phyloP scores from a whole-genome alignment of 64 coral and sea anemone genomes.

The Porites lutea region DNA sequence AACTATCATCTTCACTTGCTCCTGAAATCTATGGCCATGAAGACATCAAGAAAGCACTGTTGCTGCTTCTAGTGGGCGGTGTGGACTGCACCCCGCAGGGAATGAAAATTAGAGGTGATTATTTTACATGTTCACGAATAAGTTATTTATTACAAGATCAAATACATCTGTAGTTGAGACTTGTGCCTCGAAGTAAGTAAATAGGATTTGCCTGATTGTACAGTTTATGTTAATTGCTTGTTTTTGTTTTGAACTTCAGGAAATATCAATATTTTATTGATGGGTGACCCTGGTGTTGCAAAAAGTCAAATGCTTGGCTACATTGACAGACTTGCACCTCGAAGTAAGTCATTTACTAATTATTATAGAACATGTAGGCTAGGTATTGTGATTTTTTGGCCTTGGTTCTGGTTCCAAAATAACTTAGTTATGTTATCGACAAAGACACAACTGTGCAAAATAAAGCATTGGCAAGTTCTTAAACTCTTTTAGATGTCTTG shows the following conservation, averaged over 20 bases:
- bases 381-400: too few relatives aligned
- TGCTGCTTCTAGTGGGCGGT: conserved; percentile 93
- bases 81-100: conserved; percentile 97
- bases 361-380: too few relatives aligned
- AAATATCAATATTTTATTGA: conserved; percentile 94
- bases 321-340: conserved; percentile 91
- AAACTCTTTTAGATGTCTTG: too few relatives aligned
- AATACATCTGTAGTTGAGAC: too few relatives aligned
- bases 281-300: conserved; percentile 99
- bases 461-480: too few relatives aligned
- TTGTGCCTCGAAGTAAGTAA: too few relatives aligned
- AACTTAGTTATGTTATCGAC: too few relatives aligned
- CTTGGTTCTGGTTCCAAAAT: too few relatives aligned
- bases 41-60: conserved; percentile 96
- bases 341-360: conserved; percentile 72
- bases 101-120: conserved; percentile 98
- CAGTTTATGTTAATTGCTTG: neutral
- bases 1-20: conserved; percentile 89
- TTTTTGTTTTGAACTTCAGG: conserved; percentile 45
- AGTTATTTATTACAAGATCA: neutral
- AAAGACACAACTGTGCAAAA: too few relatives aligned
- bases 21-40: conserved; percentile 99
- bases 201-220: neutral
- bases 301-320: conserved; percentile 99
- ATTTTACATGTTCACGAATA: neutral